Conservation (phyloP, 2,888 invertebrate genomes). For the Maniola hyperantus region DNA sequence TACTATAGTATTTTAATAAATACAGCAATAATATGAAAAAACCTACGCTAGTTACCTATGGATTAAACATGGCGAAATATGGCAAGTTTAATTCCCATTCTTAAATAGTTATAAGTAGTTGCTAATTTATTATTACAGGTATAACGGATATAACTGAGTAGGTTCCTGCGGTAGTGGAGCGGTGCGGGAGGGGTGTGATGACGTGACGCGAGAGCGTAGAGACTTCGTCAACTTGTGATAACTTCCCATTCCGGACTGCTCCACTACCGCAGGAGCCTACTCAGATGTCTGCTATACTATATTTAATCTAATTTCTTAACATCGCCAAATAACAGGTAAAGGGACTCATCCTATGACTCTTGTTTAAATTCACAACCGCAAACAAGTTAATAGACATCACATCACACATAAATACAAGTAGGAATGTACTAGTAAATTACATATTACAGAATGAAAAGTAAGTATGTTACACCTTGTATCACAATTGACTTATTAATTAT, state of each 20-base stretch:
- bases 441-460: not conserved
- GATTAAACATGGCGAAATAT: slow-evolving; percentile 77
- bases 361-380: slow-evolving; percentile 35
- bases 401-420: slow-evolving; percentile 24
- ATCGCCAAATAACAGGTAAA: slow-evolving; percentile 21
- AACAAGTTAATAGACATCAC: slow-evolving; percentile 25
- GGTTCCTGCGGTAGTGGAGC: no score
- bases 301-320: slow-evolving; percentile 9
- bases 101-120: slow-evolving; percentile 38
- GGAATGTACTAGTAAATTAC: not conserved
- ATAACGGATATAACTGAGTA: no score
- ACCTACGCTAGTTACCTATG: slow-evolving; percentile 37
- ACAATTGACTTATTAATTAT: slow-evolving; percentile 16
- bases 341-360: slow-evolving; percentile 10
- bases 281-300: no score
- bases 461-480: slow-evolving; percentile 10
- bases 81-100: slow-evolving; percentile 74
- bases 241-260: no score
- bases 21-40: not conserved
- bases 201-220: no score
- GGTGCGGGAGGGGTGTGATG: no score
- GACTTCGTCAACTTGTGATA: no score
- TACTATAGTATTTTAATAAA: not conserved
- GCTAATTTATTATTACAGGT: no score
- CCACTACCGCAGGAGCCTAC: no score